Conservation (phyloP, 2,113 vertebrate genomes). For the Phylloscopus trochilus region DNA sequence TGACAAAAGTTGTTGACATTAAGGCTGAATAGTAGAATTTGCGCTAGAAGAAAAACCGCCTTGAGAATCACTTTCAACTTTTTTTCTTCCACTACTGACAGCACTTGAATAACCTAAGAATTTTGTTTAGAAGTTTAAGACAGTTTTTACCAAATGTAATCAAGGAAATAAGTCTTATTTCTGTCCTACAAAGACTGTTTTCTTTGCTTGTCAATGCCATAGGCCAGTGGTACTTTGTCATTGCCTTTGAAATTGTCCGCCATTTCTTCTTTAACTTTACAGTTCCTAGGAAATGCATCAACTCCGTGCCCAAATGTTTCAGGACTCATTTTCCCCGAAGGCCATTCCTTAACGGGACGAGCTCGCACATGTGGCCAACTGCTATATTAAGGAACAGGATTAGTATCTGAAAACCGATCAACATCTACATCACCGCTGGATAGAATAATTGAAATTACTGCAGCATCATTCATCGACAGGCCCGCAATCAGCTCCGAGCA, state of each 20-base stretch:
- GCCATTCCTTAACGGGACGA: not conserved
- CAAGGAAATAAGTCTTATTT: not conserved
- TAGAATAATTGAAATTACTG: not conserved
- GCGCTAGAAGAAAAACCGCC: not conserved
- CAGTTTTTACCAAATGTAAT: not conserved
- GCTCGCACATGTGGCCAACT: not conserved
- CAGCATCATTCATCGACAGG: not conserved
- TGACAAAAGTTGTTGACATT: slow-evolving; percentile 15
- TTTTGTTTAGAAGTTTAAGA: not conserved
- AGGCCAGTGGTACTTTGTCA: not conserved
- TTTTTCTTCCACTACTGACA: not conserved
- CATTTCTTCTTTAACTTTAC: not conserved
- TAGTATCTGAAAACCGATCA: slow-evolving; percentile 9
- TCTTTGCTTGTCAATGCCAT: not conserved
- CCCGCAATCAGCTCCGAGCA: not conserved
- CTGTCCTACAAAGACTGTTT: not conserved
- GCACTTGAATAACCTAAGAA: not conserved
- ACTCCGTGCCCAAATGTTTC: not conserved
- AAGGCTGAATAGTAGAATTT: not conserved
- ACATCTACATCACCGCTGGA: not conserved
- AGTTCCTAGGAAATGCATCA: not conserved
- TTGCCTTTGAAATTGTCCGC: not conserved
- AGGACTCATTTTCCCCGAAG: not conserved
- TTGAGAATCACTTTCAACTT: not conserved
- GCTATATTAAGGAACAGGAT: slow-evolving; percentile 7